Evolutionary conservation across 2,797 vertebrate genomes (phyloP).

Genomic region (Synaphobranchus kaupii): DNA sequence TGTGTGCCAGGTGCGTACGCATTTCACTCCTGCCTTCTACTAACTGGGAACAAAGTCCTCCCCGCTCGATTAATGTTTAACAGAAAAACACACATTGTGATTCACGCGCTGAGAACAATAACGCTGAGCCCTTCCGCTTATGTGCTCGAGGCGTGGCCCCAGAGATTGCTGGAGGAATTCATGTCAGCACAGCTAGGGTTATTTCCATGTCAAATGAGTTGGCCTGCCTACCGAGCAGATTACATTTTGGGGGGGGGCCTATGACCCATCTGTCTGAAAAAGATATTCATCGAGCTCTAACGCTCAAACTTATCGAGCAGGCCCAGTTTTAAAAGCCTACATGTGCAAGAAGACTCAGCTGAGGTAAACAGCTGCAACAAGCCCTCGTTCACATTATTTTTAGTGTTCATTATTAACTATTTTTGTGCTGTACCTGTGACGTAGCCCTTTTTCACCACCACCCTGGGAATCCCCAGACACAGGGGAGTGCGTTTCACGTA

Average conservation of each 20-base stretch:
- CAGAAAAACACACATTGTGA: constrained; percentile 27
- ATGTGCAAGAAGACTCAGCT: background rate
- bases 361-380: background rate
- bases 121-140: constrained; percentile 5
- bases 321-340: background rate
- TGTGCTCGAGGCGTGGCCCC: constrained; percentile 12
- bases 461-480: background rate
- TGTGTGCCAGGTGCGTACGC: background rate
- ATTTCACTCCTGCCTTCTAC: background rate
- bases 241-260: constrained; percentile 10
- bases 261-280: constrained; percentile 17
- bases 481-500: background rate
- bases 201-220: constrained; percentile 12
- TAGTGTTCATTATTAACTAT: background rate
- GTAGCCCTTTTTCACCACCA: background rate
- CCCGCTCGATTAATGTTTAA: constrained; percentile 43
- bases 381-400: background rate
- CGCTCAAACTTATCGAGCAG: background rate
- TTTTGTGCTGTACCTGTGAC: background rate
- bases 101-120: constrained; percentile 6
- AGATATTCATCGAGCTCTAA: background rate
- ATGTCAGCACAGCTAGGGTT: background rate
- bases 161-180: constrained; percentile 25
- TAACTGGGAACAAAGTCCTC: constrained; percentile 63
- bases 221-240: constrained; percentile 15